phyloP scores from a whole-genome alignment of 2,113 vertebrate genomes.

The Leptobrachium leishanense region DNA sequence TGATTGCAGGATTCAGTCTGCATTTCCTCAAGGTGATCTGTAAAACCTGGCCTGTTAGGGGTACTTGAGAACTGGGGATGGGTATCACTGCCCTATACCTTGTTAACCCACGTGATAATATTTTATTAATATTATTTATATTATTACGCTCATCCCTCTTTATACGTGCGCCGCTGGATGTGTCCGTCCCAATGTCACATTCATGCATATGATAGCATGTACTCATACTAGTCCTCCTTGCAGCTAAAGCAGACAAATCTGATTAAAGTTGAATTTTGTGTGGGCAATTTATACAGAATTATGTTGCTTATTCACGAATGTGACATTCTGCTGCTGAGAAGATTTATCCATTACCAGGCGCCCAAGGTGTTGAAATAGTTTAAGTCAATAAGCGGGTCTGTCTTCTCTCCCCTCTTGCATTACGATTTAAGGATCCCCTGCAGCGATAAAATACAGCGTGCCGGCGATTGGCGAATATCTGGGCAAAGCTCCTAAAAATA shows the following conservation, averaged over 20 bases:
- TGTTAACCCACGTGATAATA: too few species aligned
- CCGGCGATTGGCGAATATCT: conserved; percentile 14
- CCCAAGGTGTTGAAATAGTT: conserved; percentile 35
- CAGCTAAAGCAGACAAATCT: conserved; percentile 2
- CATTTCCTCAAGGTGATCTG: too few species aligned
- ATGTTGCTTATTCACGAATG: neutral
- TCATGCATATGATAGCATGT: too few species aligned
- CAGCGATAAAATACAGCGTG: conserved; percentile 25
- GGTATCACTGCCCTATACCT: too few species aligned
- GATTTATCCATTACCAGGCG: conserved; percentile 31
- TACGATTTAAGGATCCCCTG: conserved; percentile 25
- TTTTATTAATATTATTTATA: too few species aligned
- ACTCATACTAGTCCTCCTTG: neutral
- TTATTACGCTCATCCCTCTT: too few species aligned
- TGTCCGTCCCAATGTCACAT: too few species aligned
- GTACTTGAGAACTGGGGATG: too few species aligned
- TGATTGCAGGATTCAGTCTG: too few species aligned
- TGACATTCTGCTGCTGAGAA: conserved; percentile 6
- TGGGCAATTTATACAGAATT: conserved; percentile 24
- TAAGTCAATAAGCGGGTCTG: conserved; percentile 31
- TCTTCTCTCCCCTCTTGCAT: conserved; percentile 7
- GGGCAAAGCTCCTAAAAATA: conserved; percentile 35
- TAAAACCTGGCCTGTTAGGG: too few species aligned
- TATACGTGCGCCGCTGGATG: too few species aligned
- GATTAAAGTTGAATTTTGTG: conserved; percentile 17